Evolutionary conservation across 1,140 invertebrate genomes (phyloP).

Genomic region (Apocrypta bakeri): DNA sequence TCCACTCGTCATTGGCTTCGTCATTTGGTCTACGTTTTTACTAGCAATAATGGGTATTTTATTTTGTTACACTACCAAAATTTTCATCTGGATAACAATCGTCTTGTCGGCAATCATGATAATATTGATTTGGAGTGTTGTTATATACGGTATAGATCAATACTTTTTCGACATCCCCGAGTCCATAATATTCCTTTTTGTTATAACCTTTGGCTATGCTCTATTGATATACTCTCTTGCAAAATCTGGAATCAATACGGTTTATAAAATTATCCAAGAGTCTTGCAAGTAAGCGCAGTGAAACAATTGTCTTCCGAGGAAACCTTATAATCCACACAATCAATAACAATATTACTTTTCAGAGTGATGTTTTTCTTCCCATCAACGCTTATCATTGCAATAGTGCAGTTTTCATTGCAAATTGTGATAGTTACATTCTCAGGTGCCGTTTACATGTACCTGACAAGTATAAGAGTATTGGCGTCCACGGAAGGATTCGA

Average conservation of each 20-base stretch:
- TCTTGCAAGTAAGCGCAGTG: constrained; percentile 22
- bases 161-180: neutral
- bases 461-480: neutral
- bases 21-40: neutral
- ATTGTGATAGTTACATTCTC: neutral
- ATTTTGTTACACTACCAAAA: constrained; percentile 6
- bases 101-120: neutral
- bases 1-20: neutral
- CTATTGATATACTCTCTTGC: neutral
- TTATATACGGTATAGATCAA: neutral
- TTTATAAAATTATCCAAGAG: constrained; percentile 24
- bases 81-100: neutral
- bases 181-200: neutral
- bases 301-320: neutral
- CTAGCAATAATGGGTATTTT: neutral
- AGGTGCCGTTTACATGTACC: neutral
- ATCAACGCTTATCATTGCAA: neutral
- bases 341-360: neutral
- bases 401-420: neutral
- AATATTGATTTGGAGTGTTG: neutral
- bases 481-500: neutral
- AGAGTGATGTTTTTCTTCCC: constrained; percentile 32
- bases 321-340: too few species aligned
- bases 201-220: neutral
- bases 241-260: neutral